Conservation (phyloP, 2,113 vertebrate species). For the Oncorhynchus keta region DNA sequence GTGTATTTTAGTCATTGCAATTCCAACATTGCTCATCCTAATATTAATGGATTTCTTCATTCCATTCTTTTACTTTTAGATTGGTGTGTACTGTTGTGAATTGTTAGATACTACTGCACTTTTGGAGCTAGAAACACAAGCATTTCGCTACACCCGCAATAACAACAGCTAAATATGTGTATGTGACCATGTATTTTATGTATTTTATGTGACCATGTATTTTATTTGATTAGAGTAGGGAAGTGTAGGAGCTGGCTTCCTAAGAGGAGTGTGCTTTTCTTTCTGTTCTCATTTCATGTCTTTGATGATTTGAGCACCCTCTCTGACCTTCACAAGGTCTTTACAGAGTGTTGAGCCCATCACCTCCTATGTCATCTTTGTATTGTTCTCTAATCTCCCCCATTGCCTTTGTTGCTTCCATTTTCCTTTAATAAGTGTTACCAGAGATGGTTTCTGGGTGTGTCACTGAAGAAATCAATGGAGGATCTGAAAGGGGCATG, state of each 20-base stretch:
- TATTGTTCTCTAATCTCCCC: not conserved
- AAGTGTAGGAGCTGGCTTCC: not conserved
- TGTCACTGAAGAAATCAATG: not conserved
- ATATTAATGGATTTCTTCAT: no score
- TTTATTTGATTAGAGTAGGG: no score
- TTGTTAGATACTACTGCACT: no score
- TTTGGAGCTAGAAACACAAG: no score
- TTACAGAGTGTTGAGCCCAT: constrained; percentile 28
- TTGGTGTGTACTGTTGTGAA: no score
- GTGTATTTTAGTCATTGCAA: no score
- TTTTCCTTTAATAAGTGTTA: constrained; percentile 21
- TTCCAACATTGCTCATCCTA: no score
- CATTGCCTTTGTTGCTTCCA: not conserved
- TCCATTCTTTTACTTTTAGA: no score
- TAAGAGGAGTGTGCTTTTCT: not conserved
- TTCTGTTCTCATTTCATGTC: not conserved
- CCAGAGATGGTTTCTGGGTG: not conserved
- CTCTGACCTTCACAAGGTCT: constrained; percentile 39
- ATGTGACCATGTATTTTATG: no score
- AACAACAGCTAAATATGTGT: no score
- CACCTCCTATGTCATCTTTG: constrained; percentile 6
- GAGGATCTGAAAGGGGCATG: not conserved
- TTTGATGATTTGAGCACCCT: not conserved
- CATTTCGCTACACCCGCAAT: no score
- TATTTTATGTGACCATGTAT: no score